phyloP scores from a whole-genome alignment of 2,888 invertebrate species.

The Drosophila kuntzei region DNA sequence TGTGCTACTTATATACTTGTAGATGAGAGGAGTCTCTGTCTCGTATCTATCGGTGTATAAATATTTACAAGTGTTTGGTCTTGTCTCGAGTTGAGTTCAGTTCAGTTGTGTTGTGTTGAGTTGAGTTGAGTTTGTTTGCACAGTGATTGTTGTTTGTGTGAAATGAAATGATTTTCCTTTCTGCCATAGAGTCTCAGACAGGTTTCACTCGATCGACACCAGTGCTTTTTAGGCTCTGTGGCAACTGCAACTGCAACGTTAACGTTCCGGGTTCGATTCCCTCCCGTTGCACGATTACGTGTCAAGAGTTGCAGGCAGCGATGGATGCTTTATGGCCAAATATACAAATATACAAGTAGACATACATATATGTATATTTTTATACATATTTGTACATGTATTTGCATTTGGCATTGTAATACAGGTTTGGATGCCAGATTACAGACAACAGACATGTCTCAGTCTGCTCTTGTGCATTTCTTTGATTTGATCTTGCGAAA shows the following conservation, averaged over 20 bases:
- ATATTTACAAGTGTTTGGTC: constrained; percentile 58
- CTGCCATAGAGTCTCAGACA: constrained; percentile 61
- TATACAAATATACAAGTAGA: constrained; percentile 1
- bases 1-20: constrained; percentile 49
- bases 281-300: constrained; percentile 69
- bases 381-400: constrained; percentile 50
- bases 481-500: constrained; percentile 79
- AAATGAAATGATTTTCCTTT: constrained; percentile 73
- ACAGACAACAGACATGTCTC: constrained; percentile 31
- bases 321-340: constrained; percentile 51
- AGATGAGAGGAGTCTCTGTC: constrained; percentile 17
- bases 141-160: constrained; percentile 75
- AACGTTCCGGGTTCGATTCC: constrained; percentile 76
- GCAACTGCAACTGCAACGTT: constrained; percentile 33
- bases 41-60: constrained; percentile 32
- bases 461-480: constrained; percentile 56
- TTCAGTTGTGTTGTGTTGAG: constrained; percentile 30
- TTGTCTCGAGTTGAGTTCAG: constrained; percentile 35
- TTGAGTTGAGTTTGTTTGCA: constrained; percentile 63
- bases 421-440: constrained; percentile 54
- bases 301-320: constrained; percentile 51
- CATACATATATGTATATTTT: constrained; percentile 6
- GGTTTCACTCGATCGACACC: constrained; percentile 74
- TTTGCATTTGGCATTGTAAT: constrained; percentile 78
- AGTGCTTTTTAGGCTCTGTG: constrained; percentile 23